phyloP scores from a whole-genome alignment of 2,113 vertebrate species.

The Oenanthe melanoleuca region DNA sequence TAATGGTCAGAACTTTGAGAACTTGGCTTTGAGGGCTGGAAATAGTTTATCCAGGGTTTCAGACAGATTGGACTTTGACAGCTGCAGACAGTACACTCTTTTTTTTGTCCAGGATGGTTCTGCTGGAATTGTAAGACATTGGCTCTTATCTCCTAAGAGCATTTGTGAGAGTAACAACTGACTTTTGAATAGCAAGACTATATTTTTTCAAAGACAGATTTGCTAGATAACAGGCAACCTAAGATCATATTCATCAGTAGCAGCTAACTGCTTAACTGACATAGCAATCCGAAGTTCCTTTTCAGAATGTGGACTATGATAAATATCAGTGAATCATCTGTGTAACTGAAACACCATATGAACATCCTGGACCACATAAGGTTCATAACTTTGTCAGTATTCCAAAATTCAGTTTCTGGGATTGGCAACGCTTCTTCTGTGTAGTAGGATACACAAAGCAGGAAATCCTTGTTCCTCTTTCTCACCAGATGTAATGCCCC shows the following conservation, averaged over 20 bases:
- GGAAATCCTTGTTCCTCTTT: constrained; percentile 32
- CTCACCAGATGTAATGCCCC: neutral
- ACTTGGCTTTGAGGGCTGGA: neutral
- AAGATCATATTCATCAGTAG: neutral
- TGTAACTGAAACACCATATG: constrained; percentile 28
- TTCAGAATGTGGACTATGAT: neutral
- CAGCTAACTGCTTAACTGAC: neutral
- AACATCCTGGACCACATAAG: neutral
- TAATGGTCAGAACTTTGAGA: neutral
- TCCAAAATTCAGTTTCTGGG: neutral
- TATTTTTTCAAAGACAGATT: neutral
- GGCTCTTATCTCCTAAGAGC: neutral
- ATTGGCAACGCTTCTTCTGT: neutral
- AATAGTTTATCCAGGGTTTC: neutral
- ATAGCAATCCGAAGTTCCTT: neutral
- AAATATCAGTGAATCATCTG: constrained; percentile 28
- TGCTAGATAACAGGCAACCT: neutral
- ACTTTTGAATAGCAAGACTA: neutral
- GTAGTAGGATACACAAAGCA: neutral
- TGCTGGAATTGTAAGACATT: neutral
- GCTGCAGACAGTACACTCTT: neutral
- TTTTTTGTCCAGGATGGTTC: neutral
- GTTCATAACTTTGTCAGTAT: neutral
- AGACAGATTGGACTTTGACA: neutral
- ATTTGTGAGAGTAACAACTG: neutral